These are phyloP conservation scores for Alligator sinensis DNA, from an alignment of 2,113 vertebrate species.

Conservation along the genomic window DNA sequence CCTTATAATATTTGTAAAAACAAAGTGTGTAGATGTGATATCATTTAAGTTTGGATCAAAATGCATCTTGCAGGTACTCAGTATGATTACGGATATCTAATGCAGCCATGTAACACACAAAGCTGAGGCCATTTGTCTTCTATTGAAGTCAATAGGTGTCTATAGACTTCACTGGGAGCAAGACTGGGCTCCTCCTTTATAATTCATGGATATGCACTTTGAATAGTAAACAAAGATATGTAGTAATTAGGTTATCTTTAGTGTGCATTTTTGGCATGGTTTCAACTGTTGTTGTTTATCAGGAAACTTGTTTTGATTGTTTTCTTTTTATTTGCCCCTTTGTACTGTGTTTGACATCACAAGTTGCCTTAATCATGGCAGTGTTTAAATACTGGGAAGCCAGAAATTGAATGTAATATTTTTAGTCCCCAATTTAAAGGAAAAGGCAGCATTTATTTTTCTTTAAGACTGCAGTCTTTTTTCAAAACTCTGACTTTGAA, in stretches of 20 bases:
- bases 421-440: constrained; percentile 31
- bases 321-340: constrained; percentile 59
- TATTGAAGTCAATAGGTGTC: not conserved
- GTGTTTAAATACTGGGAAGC: constrained; percentile 34
- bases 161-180: not conserved
- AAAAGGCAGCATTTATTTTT: constrained; percentile 46
- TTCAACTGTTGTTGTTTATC: constrained; percentile 33
- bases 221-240: not conserved
- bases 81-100: not conserved
- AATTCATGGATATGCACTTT: constrained; percentile 11
- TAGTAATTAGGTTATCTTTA: not conserved
- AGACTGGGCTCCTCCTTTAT: not conserved
- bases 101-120: not conserved
- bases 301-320: constrained; percentile 10
- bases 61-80: not conserved
- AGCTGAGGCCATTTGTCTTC: not conserved
- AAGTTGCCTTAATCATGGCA: constrained; percentile 52
- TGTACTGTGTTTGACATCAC: constrained; percentile 9
- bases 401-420: constrained; percentile 28
- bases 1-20: not conserved
- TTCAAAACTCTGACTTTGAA: not conserved
- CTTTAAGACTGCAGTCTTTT: constrained; percentile 22
- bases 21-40: not conserved
- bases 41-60: not conserved
- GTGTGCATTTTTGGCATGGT: constrained; percentile 30